Evolutionary conservation across 2,113 vertebrate species (phyloP).

Genomic region (Sula dactylatra): DNA sequence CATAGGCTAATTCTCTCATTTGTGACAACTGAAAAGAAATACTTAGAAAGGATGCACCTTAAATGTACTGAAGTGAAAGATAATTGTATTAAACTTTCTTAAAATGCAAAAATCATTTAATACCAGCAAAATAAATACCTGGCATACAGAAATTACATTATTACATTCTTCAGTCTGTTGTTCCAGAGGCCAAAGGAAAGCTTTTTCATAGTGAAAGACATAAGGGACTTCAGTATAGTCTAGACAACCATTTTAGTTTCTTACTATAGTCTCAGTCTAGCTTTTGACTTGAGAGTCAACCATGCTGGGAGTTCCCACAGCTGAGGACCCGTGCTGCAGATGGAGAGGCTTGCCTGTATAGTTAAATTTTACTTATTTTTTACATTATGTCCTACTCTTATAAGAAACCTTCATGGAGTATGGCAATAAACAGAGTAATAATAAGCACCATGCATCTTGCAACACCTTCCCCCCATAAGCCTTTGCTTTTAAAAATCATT

Average conservation of each 20-base stretch:
- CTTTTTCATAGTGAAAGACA: neutral
- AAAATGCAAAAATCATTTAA: conserved; percentile 33
- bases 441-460: neutral
- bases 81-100: conserved; percentile 30
- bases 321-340: neutral
- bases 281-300: neutral
- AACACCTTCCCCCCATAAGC: neutral
- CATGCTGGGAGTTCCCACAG: neutral
- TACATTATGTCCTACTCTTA: neutral
- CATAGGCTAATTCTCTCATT: neutral
- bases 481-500: neutral
- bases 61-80: neutral
- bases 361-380: neutral
- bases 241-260: neutral
- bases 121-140: neutral
- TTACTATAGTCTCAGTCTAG: neutral
- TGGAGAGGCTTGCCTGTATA: neutral
- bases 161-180: neutral
- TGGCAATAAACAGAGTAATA: neutral
- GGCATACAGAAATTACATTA: neutral
- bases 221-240: neutral
- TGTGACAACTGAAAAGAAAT: neutral
- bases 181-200: neutral
- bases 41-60: neutral
- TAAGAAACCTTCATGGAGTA: neutral